These are phyloP conservation scores for Vidua chalybeata DNA, from an alignment of 2,113 vertebrate genomes.

Conservation along the genomic window DNA sequence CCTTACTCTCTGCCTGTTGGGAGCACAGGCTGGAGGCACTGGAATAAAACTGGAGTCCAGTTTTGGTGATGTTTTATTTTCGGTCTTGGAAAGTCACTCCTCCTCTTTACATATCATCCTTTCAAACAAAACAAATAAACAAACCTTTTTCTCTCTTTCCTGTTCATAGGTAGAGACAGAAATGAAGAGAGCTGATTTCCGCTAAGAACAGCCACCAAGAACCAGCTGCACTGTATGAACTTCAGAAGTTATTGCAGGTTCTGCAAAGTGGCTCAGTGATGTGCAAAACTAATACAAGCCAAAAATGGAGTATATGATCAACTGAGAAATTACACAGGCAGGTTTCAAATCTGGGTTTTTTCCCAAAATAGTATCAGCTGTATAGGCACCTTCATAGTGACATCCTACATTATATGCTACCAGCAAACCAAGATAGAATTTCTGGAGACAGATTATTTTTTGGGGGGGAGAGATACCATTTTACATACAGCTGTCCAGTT, in stretches of 20 bases:
- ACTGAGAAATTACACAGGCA: not conserved
- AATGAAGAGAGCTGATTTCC: not conserved
- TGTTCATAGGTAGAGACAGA: not conserved
- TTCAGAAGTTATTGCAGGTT: not conserved
- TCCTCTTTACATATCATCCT: not conserved
- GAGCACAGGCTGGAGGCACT: not conserved
- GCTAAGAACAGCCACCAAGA: not conserved
- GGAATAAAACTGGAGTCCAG: not conserved
- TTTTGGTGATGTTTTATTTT: not conserved
- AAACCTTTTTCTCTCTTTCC: not conserved
- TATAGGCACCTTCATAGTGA: not conserved
- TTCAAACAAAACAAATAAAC: not conserved
- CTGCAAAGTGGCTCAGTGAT: not conserved
- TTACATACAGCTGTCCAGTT: not conserved
- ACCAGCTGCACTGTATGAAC: not conserved
- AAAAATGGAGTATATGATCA: not conserved
- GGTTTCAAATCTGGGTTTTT: not conserved
- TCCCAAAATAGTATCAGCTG: not conserved
- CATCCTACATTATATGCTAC: not conserved
- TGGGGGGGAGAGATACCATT: not conserved
- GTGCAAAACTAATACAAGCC: not conserved
- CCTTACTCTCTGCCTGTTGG: not conserved
- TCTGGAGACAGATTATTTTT: not conserved
- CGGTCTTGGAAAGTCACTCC: not conserved
- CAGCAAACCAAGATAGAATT: not conserved